Percentiles rank a stretch among this genome's conserved stretches.
Evolutionary conservation across 1,140 invertebrate species (phyloP).

Genomic region (Palaemon carinicauda): DNA sequence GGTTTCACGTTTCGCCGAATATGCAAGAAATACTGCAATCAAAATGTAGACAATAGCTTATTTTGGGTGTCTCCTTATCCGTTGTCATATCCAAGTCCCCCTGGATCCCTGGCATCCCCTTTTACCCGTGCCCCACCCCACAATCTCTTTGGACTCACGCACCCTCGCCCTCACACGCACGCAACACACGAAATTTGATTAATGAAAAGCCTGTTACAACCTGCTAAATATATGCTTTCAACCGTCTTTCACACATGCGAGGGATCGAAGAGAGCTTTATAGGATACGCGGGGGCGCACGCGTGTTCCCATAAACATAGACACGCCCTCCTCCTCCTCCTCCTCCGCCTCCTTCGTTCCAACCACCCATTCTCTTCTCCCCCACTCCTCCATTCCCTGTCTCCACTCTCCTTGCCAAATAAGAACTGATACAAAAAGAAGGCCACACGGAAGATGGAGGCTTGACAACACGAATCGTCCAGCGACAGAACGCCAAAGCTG

Average conservation of each 20-base stretch:
- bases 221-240: constrained; percentile 11
- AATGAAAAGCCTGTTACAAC: constrained; percentile 15
- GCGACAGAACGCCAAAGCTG: neutral
- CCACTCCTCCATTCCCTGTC: no score
- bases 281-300: no score
- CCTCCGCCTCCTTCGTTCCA: no score
- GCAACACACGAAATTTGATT: neutral
- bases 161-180: neutral
- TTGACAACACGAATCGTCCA: neutral
- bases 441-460: no score
- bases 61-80: neutral
- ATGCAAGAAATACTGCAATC: no score
- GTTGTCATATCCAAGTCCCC: neutral
- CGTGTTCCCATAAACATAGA: no score
- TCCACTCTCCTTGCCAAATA: no score
- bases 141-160: neutral
- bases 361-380: no score
- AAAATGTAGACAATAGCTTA: neutral
- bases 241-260: constrained; percentile 6
- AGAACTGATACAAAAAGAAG: no score
- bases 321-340: no score
- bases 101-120: neutral
- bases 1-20: no score
- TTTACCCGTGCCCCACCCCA: neutral
- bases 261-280: neutral